phyloP scores from a whole-genome alignment of 2,113 vertebrate species.

The Sander lucioperca region DNA sequence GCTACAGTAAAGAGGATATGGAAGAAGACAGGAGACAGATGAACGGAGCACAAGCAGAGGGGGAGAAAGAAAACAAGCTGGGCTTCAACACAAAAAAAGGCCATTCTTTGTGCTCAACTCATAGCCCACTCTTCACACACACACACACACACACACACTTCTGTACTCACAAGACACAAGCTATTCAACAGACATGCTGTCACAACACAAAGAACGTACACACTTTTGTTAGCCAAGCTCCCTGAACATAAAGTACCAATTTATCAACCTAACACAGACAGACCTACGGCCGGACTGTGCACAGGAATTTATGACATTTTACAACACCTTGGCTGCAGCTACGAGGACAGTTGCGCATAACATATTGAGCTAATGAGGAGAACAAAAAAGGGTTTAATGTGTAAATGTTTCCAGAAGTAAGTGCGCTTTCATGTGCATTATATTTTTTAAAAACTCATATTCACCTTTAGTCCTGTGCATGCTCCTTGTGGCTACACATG shows the following conservation, averaged over 20 bases:
- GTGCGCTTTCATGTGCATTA: background rate
- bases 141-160: conserved; percentile 42
- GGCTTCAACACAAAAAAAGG: conserved; percentile 48
- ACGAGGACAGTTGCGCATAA: background rate
- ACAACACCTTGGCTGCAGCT: conserved; percentile 27
- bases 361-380: background rate
- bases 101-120: conserved; percentile 61
- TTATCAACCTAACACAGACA: conserved; percentile 6
- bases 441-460: conserved; percentile 14
- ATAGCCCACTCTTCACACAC: conserved; percentile 47
- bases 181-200: conserved; percentile 34
- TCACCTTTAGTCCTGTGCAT: conserved; percentile 81
- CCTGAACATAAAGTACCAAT: conserved; percentile 7
- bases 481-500: conserved; percentile 71
- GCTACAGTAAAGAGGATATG: background rate
- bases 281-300: background rate
- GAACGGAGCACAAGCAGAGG: conserved; percentile 13
- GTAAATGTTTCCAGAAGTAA: background rate
- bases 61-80: conserved; percentile 38
- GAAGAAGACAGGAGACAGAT: background rate
- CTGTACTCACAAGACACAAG: conserved; percentile 44
- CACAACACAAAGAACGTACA: background rate
- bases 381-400: background rate
- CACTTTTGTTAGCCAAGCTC: background rate
- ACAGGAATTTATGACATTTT: conserved; percentile 43